These are phyloP conservation scores for Hycleus cichorii DNA, from an alignment of 1,140 invertebrate species.

Conservation along the genomic window DNA sequence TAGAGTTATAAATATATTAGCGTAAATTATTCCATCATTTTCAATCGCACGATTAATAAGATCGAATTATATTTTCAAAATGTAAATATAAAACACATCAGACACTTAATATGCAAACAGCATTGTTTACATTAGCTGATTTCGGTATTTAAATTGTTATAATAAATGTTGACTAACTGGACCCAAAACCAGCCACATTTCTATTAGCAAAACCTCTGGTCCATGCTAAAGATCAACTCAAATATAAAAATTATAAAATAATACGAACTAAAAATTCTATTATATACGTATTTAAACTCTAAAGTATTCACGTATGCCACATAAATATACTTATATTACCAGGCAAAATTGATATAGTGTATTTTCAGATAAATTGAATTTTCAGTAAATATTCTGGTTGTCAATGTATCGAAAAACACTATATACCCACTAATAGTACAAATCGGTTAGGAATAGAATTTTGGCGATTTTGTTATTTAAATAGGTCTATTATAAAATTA, in stretches of 20 bases:
- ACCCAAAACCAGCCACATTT: slow-evolving; percentile 18
- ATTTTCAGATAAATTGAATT: background rate
- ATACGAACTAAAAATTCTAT: background rate
- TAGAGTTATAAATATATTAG: too few species aligned
- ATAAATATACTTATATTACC: background rate
- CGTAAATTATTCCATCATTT: too few species aligned
- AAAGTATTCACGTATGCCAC: background rate
- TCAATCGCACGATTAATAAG: too few species aligned
- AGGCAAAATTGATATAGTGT: background rate
- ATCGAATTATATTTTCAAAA: too few species aligned
- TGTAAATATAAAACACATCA: slow-evolving; percentile 10
- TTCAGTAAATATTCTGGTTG: too few species aligned
- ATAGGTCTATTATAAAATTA: too few species aligned
- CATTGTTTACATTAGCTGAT: slow-evolving; percentile 12
- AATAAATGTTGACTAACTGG: slow-evolving; percentile 21
- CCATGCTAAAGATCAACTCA: slow-evolving; percentile 16
- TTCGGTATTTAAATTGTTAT: slow-evolving; percentile 8
- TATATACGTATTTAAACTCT: too few species aligned
- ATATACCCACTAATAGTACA: too few species aligned
- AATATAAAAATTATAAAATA: slow-evolving; percentile 9
- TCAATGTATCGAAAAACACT: too few species aligned
- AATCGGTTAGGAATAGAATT: too few species aligned
- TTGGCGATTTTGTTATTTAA: too few species aligned
- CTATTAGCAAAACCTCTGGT: slow-evolving; percentile 22
- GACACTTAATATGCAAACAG: slow-evolving; percentile 9